Evolutionary conservation across 2,888 invertebrate species (phyloP), one percentile per base, ranked within the genome.

Genomic region (Chrysopilus asiliformis): DNA sequence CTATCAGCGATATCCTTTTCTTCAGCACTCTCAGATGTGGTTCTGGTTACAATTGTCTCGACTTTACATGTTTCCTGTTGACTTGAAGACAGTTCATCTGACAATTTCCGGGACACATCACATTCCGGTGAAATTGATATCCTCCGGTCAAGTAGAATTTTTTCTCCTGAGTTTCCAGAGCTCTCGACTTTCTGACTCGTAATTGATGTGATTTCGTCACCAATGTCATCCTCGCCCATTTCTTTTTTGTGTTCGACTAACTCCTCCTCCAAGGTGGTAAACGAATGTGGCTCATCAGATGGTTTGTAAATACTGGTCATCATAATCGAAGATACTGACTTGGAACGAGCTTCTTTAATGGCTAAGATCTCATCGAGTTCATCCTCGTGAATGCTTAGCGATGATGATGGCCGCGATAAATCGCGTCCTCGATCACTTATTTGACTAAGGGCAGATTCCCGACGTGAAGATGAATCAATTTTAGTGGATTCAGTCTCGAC

Each of bases 311-410:
- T 58, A 38, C 61, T 63, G 3, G 62, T 60, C 52, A 60, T 58
- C 61, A 63, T 63, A 16, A 64, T 62, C 6, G 60, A 56, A 16
- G 63, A 57, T 38, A 64, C 60, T 4, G 64, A 63, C 41, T 64
- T 64, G 5, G 64, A 64, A 13, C 63, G 58, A 9, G 57, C 51
- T 45, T 65, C 67, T 40, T 60, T 64, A 4, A 59, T 44, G 20
- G 51, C 54, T 3, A 47, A 34, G 4, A 49, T 43, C 14, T 53
- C 50, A 4, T 43, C 42, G 31, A 44, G 42, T 12, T 44, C 43
- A 3, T 55, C 55, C n/a, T 56, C 57, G 4, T 49, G 50, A 35
- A 62, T 60, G 43, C 59, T 60, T 35, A 60, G 56, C 9, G 56
- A 52, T 2, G 56, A 57, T 16, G 38, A 27, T 10, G 45, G 39